phyloP scores from a whole-genome alignment of 2,797 vertebrate genomes.

The Diglossa cyanea region DNA sequence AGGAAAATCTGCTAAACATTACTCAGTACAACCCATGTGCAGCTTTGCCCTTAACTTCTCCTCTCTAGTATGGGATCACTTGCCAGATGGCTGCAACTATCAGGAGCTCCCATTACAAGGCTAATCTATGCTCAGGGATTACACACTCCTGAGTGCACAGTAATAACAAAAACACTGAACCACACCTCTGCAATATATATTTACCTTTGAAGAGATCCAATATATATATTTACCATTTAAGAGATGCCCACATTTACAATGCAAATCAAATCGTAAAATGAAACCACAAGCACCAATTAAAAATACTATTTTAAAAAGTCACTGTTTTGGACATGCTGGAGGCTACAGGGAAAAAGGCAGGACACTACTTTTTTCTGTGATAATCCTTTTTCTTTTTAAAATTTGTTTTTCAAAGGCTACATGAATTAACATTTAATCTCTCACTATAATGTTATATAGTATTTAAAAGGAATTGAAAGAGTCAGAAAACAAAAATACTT shows the following conservation, averaged over 20 bases:
- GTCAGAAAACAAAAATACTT: neutral
- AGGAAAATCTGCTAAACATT: neutral
- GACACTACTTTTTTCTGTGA: neutral
- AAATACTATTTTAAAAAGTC: neutral
- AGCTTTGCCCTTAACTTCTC: neutral
- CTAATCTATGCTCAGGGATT: neutral
- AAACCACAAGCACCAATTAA: neutral
- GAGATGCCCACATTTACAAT: neutral
- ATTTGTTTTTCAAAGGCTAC: slow-evolving; percentile 13
- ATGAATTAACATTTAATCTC: neutral
- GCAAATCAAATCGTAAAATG: neutral
- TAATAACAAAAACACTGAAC: neutral
- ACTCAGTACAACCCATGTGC: neutral
- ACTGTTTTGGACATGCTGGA: neutral
- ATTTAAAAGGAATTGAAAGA: slow-evolving; percentile 34
- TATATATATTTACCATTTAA: neutral
- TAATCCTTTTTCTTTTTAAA: slow-evolving; percentile 9
- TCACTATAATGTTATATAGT: neutral
- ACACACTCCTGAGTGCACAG: slow-evolving; percentile 4
- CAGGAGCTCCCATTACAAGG: neutral
- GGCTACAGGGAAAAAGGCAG: neutral
- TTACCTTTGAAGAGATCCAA: neutral
- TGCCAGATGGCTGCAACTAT: neutral
- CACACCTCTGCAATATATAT: neutral
- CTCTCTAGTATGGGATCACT: neutral